A percentile compares a stretch with the other conserved stretches of the same genome.
Evolutionary conservation across 1,140 invertebrate species (phyloP).

Genomic region (Anastatus disparis): DNA sequence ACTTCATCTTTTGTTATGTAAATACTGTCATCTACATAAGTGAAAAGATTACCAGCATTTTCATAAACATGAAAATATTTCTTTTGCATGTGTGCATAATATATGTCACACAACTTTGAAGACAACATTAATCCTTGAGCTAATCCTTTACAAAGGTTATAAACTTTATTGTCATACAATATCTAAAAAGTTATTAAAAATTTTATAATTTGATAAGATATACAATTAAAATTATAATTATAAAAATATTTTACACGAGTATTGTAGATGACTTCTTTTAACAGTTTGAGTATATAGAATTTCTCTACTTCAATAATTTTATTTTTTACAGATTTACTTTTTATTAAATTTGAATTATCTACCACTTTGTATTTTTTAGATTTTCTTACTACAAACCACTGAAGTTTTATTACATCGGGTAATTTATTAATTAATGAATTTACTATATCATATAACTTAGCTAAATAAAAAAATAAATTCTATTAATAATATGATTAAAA

Average conservation of each 20-base stretch:
- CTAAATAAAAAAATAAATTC: neutral
- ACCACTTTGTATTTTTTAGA: conserved; percentile 1
- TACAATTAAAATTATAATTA: neutral
- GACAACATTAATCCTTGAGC: conserved; percentile 33
- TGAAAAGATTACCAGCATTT: neutral
- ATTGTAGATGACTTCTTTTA: conserved; percentile 8
- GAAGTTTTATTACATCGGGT: neutral
- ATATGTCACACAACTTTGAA: conserved; percentile 23
- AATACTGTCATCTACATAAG: conserved; percentile 32
- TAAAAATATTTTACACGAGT: neutral
- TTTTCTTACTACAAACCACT: neutral
- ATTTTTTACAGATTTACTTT: neutral
- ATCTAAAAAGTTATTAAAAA: neutral
- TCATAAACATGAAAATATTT: conserved; percentile 16
- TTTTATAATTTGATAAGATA: neutral
- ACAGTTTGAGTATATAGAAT: neutral
- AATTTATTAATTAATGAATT: neutral
- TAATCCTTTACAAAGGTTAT: conserved; percentile 15
- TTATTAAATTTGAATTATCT: neutral
- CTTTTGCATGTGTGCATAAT: conserved; percentile 26
- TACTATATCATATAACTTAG: conserved; percentile 8
- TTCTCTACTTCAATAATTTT: neutral
- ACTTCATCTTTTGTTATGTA: neutral
- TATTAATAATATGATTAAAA: no score
- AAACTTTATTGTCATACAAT: neutral